Percentiles rank a stretch among this genome's conserved stretches.
These are phyloP conservation scores for Rhyacichthys aspro DNA, from an alignment of 2,797 vertebrate genomes.

Conservation along the genomic window DNA sequence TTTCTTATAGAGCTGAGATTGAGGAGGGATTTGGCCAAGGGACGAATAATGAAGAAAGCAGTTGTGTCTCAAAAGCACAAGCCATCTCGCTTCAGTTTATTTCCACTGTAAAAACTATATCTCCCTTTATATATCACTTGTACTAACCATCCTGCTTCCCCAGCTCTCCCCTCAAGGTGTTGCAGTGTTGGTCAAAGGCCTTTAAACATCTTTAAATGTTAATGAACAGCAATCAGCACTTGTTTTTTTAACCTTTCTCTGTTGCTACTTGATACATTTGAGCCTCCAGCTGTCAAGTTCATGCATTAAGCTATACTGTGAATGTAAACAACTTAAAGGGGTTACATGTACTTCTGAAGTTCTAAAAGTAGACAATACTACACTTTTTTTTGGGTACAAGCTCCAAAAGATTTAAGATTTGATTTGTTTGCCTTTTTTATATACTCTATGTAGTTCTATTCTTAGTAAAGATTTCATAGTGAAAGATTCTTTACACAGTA, in stretches of 20 bases:
- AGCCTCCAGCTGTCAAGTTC: not conserved
- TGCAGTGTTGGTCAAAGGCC: not conserved
- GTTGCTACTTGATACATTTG: not conserved
- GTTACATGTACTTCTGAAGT: not conserved
- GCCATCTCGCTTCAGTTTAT: constrained; percentile 13
- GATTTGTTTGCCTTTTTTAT: not conserved
- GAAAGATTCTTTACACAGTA: not conserved
- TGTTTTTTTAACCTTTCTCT: not conserved
- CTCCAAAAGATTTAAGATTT: constrained; percentile 1
- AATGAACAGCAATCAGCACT: not conserved
- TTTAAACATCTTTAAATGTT: not conserved
- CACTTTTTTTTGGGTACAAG: not conserved
- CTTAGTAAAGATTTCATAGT: constrained; percentile 7
- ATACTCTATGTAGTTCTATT: not conserved
- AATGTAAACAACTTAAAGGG: not conserved
- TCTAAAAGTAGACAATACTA: too few relatives aligned
- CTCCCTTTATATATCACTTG: not conserved
- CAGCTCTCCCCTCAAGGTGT: not conserved
- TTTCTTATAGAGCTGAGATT: constrained; percentile 12
- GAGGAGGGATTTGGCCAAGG: constrained; percentile 6
- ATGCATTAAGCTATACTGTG: not conserved
- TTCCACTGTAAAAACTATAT: constrained; percentile 1
- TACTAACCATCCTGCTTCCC: not conserved
- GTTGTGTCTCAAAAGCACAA: constrained; percentile 6
- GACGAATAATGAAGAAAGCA: constrained; percentile 8